Evolutionary conservation across 64 coral and sea anemone genomes (phyloP), one percentile per base, ranked within the genome.

Genomic region (Platygyra sinensis): DNA sequence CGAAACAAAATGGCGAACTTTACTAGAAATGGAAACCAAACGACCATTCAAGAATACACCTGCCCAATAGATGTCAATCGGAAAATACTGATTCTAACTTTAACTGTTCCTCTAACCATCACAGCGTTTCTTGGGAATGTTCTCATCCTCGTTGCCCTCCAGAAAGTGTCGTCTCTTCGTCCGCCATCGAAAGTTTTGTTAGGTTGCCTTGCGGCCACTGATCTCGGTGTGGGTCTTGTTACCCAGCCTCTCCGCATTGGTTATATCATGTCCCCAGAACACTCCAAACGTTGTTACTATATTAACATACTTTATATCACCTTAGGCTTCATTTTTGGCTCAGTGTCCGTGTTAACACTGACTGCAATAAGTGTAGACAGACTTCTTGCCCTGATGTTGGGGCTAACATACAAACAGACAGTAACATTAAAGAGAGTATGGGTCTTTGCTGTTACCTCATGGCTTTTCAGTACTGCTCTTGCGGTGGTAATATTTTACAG

Each of bases 351-450:
- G 14, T 46, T 75, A 19, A 75, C 73, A 36, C 0, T 75, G 6
- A 75, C 73, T 20, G 73, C 73, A 39, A 75, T 75, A 33, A 75
- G 73, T 31, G 4, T 75, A 19, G 73, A 75, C 30, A 75, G 20
- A 42, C 73, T 75, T 42, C 31, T 75, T 9, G 73, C 73, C 33
- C 20, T 75, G 30, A 39, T 31, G 7, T 75, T 75, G 31, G 31
- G 73, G 15, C 33, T 75, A 42, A 75, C 31, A 75, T 75, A 75
- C 73, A 75, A 31, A 42, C 73, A 75, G 36, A 20, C 38, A 20
- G 73, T 75, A 20, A 75, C 73, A 39, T 75, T 75, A 39, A 75
- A 39, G 73, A 31, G 73, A 36, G 36, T 33, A 17, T 20, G 30
- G 33, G 31, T 42, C 38, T 2, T 75, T 10, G 73, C 38, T 20